phyloP scores from a whole-genome alignment of 2,797 vertebrate species.

The Tarsius wallacei region DNA sequence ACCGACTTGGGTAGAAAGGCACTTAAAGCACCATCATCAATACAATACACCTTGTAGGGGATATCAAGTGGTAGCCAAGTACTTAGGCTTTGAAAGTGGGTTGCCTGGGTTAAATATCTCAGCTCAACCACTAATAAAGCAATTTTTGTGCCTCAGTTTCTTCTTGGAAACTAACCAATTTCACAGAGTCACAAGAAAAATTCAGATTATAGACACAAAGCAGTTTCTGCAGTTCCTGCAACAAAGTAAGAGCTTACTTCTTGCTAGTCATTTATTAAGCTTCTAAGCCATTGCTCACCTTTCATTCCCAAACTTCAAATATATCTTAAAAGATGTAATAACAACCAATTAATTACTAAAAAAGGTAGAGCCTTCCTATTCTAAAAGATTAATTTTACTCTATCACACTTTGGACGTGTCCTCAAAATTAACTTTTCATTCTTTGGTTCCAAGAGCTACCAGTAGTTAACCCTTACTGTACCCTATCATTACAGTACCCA shows the following conservation, averaged over 20 bases:
- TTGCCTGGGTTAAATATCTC: background rate
- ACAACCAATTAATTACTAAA: background rate
- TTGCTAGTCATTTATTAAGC: background rate
- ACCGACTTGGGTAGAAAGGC: background rate
- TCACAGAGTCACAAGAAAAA: background rate
- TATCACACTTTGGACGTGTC: background rate
- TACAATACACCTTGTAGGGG: background rate
- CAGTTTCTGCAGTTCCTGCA: background rate
- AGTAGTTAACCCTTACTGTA: background rate
- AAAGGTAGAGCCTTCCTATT: background rate
- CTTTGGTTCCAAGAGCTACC: background rate
- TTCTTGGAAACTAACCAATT: background rate
- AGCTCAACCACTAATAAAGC: background rate
- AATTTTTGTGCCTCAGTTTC: background rate
- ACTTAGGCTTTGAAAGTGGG: background rate
- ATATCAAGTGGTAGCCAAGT: background rate
- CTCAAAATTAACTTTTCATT: constrained; percentile 5
- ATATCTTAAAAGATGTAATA: background rate
- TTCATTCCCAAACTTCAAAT: background rate
- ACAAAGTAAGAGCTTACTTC: background rate
- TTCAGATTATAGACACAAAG: background rate
- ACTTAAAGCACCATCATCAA: background rate
- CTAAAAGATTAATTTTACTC: constrained; percentile 20
- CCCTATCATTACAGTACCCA: background rate
- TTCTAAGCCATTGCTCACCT: background rate